Base-by-base conservation (phyloP, 2,797 vertebrate species). In the Xerus rutilus region DNA sequence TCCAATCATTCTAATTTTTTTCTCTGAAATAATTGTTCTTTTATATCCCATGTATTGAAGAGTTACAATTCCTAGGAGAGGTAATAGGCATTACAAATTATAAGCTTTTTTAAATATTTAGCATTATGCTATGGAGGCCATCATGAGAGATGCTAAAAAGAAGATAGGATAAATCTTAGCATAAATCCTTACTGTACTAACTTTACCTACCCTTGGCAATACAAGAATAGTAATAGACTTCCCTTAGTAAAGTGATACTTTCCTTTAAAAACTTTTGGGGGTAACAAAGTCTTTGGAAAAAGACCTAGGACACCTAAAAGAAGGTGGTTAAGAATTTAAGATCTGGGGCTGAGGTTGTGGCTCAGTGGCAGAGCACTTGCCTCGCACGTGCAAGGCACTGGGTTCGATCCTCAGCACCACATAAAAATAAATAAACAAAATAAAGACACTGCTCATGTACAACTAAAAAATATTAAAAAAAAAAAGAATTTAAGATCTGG, bases 31-130 rank as follows among this genome's bases (percentile, higher is more conserved):
- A 79, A 17, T 43, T 45, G 32, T 57, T 87, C 32, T 87, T 70
- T 13, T 13, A 74, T 77, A n/a, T 45, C 45, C 35, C 39, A 43
- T 57, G 54, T 25, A 72, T 54, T 69, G 32, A 47, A 69, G 69
- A 96, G 64, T 30, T 74, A 0, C 45, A 92, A 96, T 86, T 88
- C 62, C 79, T 86, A 92, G 59, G n/a, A 52, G 20, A 81, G 30
- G 76, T 14, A 85, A 2, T 35, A 72, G n/a, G 11, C 43, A 43
- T 76, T 87, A 65, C 35, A 81, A 85, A 20, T 12, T 0, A 70
- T n/a, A 89, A 10, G 35, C 43, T 47, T 64, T 54, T 39, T 17
- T 88, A 91, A 64, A 35, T 85, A 82, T 45, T 89, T 85, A 90
- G 39, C 52, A 93, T 17, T 84, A 13, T 87, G 87, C 76, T 77